Conservation (phyloP, 2,797 vertebrate genomes). For the Thaleichthys pacificus region DNA sequence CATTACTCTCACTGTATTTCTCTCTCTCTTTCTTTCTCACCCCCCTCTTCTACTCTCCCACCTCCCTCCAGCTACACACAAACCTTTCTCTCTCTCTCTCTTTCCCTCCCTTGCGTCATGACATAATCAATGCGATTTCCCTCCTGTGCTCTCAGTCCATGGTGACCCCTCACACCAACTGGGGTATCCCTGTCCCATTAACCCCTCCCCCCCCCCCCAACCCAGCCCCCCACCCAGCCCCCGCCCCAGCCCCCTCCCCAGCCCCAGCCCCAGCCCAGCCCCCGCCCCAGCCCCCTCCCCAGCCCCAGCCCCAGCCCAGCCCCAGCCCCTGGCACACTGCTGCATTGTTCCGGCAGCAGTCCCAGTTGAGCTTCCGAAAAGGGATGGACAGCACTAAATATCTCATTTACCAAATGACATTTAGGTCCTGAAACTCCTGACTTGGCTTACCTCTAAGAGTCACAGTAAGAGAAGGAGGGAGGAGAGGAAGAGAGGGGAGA, state of each 20-base stretch:
- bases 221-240: too few species aligned
- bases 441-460: conserved; percentile 38
- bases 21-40: conserved; percentile 2
- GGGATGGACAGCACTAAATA: conserved; percentile 49
- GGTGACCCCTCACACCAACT: conserved; percentile 4
- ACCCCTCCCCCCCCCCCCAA: conserved; percentile 14
- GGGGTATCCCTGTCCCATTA: conserved; percentile 29
- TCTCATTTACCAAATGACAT: conserved; percentile 71
- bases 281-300: background rate
- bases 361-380: conserved; percentile 45
- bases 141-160: background rate
- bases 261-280: too few species aligned
- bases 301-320: conserved; percentile 18
- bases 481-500: background rate
- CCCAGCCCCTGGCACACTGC: conserved; percentile 41
- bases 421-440: conserved; percentile 62
- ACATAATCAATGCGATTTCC: conserved; percentile 35
- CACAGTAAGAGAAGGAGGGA: conserved; percentile 20
- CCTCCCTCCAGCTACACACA: too few species aligned
- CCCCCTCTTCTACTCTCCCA: background rate
- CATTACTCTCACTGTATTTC: background rate
- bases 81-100: background rate
- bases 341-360: conserved; percentile 46
- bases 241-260: too few species aligned
- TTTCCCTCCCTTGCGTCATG: conserved; percentile 25